Evolutionary conservation across 2,113 vertebrate genomes (phyloP), one percentile per base, ranked within the genome.

Genomic region (Salvelinus namaycush): DNA sequence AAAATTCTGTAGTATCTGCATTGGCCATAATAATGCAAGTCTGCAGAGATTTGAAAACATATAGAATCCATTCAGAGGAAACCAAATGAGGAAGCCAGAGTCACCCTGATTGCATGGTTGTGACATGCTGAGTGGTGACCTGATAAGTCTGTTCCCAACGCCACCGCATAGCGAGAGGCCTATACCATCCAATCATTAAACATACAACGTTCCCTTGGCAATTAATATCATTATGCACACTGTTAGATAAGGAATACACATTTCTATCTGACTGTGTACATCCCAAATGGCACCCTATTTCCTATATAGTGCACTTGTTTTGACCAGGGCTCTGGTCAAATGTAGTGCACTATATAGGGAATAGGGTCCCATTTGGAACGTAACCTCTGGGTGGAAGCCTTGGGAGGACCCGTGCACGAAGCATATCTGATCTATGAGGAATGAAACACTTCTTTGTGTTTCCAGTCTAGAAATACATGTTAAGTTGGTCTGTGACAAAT

Each of bases 221-320:
- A 62, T 64, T 70, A 20, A 73, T 60, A 66, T 73, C 18, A 70
- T 49, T 64, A 26, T 13, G 4, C 65, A 49, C 62, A 59, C 5
- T n/a, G 76, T 26, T 22, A n/a, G 68, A 79, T 79, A 59, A 81
- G 24, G 0, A 3, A 54, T 44, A 39, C 39, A 64, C 62, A 27
- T 27, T 44, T 9, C 2, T 11, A 44, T 9, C 39, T 44, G 9
- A 44, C 39, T 12, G 9, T 0, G 39, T 11, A 11, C 39, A 11
- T 44, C 2, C 39, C 39, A 44, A 44, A 44, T 44, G 39, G 8
- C 9, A 44, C 39, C 34, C 34, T 39, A 39, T 39, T 39, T 8
- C 7, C 34, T 39, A 39, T 39, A 24, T 9, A 64, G n/a, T 39
- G 34, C 34, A 66, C 64, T 66, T 2, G 12, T 51, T 49, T 51